Conservation (phyloP, 2,797 vertebrate genomes). For the Acrossocheilus wenchowensis region DNA sequence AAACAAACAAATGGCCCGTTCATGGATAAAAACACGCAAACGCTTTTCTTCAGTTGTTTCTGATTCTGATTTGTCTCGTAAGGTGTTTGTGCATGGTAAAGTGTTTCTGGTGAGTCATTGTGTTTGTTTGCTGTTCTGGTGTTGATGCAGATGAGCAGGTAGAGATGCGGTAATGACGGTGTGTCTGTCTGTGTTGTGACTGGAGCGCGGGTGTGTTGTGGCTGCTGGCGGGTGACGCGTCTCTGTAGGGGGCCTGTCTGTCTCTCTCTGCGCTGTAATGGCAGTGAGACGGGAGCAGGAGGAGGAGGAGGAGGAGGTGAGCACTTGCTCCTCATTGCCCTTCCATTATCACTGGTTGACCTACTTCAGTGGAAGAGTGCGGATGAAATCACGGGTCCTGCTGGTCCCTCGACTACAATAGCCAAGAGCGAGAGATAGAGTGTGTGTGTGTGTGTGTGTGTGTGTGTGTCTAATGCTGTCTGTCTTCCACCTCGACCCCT, state of each 20-base stretch:
- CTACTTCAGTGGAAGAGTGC: slow-evolving; percentile 83
- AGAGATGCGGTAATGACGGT: slow-evolving; percentile 41
- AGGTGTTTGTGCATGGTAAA: neutral
- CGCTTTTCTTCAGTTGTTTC: neutral
- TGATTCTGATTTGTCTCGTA: neutral
- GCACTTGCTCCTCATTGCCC: slow-evolving; percentile 86
- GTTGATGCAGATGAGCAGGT: slow-evolving; percentile 53
- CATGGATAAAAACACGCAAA: neutral
- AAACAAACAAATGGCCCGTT: neutral
- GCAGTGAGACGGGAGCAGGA: slow-evolving; percentile 52
- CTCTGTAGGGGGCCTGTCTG: slow-evolving; percentile 62
- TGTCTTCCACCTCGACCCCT: slow-evolving; percentile 40
- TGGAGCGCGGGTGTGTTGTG: slow-evolving; percentile 74
- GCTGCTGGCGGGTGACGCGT: slow-evolving; percentile 64
- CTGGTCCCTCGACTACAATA: slow-evolving; percentile 71
- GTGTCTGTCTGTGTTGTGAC: slow-evolving; percentile 73
- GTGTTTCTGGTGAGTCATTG: slow-evolving; percentile 35
- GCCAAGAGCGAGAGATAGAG: slow-evolving; percentile 31
- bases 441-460: slow-evolving; percentile 14
- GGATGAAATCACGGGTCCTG: slow-evolving; percentile 79
- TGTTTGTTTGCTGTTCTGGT: slow-evolving; percentile 48
- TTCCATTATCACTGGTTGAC: slow-evolving; percentile 94
- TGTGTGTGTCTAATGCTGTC: slow-evolving; percentile 20
- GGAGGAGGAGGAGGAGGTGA: slow-evolving; percentile 25
- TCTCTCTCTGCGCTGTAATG: slow-evolving; percentile 52